Conservation (phyloP, 2,797 vertebrate species). For the Vultur gryphus region DNA sequence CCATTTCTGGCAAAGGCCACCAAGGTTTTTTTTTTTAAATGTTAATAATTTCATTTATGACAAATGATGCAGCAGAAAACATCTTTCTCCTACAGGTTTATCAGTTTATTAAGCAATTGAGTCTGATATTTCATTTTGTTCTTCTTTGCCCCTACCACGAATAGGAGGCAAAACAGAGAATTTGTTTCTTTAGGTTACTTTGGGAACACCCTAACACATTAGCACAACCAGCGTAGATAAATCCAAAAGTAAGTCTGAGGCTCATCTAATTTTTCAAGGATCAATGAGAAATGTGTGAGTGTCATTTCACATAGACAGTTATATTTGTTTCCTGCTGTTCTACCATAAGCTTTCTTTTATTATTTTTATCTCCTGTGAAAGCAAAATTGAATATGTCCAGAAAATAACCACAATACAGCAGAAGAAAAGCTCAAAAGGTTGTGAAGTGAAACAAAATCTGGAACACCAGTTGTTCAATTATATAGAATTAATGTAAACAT, state of each 20-base stretch:
- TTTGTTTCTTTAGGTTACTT: not conserved
- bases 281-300: not conserved
- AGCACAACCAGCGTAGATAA: not conserved
- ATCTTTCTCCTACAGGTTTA: not conserved
- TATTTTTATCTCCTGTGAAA: not conserved
- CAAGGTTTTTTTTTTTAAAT: not conserved
- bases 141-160: not conserved
- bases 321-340: conserved; percentile 4
- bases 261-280: conserved; percentile 19
- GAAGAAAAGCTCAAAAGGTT: not conserved
- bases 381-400: not conserved
- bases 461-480: not conserved
- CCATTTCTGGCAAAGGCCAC: not conserved
- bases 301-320: not conserved
- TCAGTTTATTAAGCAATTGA: not conserved
- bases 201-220: not conserved
- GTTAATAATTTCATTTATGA: not conserved
- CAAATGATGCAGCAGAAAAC: not conserved
- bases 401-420: not conserved
- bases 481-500: not conserved
- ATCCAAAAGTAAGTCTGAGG: not conserved
- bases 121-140: not conserved
- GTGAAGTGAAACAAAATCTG: not conserved
- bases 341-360: not conserved
- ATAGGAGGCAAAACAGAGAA: not conserved